phyloP scores from a whole-genome alignment of 2,113 vertebrate species.

The Oryzias melastigma region DNA sequence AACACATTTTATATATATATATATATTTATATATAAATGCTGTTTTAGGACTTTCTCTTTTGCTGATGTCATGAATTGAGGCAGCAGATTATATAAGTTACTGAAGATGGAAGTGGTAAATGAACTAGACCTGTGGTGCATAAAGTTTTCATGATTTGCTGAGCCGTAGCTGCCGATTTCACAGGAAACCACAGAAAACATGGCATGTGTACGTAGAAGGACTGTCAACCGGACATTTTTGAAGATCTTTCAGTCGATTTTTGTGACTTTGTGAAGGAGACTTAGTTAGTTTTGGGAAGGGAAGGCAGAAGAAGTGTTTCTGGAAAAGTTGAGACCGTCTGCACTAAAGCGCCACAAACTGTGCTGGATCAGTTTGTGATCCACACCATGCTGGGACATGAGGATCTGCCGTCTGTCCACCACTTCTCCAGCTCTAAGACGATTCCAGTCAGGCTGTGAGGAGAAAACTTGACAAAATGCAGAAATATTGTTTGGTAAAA shows the following conservation, averaged over 20 bases:
- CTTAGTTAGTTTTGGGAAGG: not conserved
- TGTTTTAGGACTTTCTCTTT: slow-evolving; percentile 15
- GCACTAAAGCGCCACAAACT: not conserved
- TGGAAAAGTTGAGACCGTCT: slow-evolving; percentile 11
- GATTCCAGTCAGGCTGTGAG: not conserved
- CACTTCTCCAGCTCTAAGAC: not conserved
- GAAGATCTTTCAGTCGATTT: no score
- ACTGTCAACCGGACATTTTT: no score
- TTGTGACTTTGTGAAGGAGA: not conserved
- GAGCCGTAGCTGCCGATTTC: slow-evolving; percentile 14
- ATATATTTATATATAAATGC: no score
- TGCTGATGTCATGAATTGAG: slow-evolving; percentile 40
- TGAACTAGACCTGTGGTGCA: slow-evolving; percentile 44
- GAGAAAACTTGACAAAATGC: not conserved
- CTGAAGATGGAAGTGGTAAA: slow-evolving; percentile 37
- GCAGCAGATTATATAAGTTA: slow-evolving; percentile 35
- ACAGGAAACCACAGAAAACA: slow-evolving; percentile 30
- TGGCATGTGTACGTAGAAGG: not conserved
- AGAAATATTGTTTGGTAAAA: not conserved
- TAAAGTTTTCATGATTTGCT: slow-evolving; percentile 48
- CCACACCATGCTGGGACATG: not conserved
- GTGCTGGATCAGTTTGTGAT: not conserved
- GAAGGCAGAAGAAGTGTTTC: not conserved
- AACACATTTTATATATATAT: not conserved
- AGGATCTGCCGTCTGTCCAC: not conserved